These are phyloP conservation scores for Brachyptera putata DNA, from an alignment of 2,888 invertebrate species.

Conservation along the genomic window DNA sequence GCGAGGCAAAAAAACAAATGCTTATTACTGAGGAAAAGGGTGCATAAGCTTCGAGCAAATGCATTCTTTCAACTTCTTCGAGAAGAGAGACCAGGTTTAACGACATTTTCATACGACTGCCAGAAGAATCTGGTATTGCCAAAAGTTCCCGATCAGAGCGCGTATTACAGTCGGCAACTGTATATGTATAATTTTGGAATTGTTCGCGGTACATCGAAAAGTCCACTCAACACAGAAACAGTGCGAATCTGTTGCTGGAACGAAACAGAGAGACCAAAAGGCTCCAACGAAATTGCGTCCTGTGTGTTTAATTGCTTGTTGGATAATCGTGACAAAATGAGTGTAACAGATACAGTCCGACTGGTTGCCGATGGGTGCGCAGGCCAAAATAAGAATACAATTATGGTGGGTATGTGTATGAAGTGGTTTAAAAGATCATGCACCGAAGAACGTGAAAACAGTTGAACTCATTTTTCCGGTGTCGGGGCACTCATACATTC, in stretches of 20 bases:
- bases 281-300: conserved; percentile 22
- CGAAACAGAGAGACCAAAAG: conserved; percentile 13
- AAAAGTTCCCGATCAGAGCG: conserved; percentile 33
- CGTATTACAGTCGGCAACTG: conserved; percentile 32
- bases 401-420: conserved; percentile 35
- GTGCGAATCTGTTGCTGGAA: conserved; percentile 19
- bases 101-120: conserved; percentile 14
- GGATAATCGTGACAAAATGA: background rate
- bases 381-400: conserved; percentile 39
- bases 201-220: conserved; percentile 28
- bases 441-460: conserved; percentile 32
- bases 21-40: conserved; percentile 8
- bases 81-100: conserved; percentile 3
- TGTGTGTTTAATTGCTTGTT: conserved; percentile 6
- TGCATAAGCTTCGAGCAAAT: conserved; percentile 10
- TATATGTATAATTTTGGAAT: conserved; percentile 31
- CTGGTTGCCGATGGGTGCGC: conserved; percentile 39
- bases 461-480: conserved; percentile 37
- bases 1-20: conserved; percentile 15
- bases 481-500: conserved; percentile 38
- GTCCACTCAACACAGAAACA: conserved; percentile 8
- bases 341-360: conserved; percentile 30
- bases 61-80: conserved; percentile 10
- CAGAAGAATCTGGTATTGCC: conserved; percentile 31
- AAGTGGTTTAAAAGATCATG: conserved; percentile 34